Conservation (phyloP, 2,797 vertebrate genomes). For the Melanotaenia parkinsoni region DNA sequence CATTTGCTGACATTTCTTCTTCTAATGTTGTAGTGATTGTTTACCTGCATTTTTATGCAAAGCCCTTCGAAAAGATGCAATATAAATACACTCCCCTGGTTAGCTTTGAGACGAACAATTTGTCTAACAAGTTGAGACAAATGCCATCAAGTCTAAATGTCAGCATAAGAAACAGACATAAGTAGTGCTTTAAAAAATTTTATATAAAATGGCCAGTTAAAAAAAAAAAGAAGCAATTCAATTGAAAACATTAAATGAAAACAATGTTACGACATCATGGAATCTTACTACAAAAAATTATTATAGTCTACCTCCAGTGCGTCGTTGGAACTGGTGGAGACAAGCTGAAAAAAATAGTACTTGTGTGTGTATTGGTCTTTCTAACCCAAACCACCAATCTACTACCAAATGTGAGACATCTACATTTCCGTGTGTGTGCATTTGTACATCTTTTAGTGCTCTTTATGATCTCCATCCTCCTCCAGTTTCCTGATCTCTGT, state of each 20-base stretch:
- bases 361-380: neutral
- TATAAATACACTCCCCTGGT: neutral
- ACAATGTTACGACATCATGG: neutral
- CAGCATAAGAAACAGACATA: neutral
- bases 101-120: neutral
- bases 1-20: neutral
- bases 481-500: conserved; percentile 95
- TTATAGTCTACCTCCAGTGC: neutral
- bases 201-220: conserved; percentile 30
- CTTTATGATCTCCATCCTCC: conserved; percentile 95
- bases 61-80: too few species aligned
- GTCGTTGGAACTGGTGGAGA: neutral
- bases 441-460: conserved; percentile 79
- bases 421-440: neutral
- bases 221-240: conserved; percentile 23
- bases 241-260: conserved; percentile 6
- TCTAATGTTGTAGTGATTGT: neutral
- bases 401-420: neutral
- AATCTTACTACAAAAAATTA: neutral
- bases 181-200: conserved; percentile 6
- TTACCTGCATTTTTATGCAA: neutral
- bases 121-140: neutral
- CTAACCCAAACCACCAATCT: neutral
- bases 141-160: neutral
- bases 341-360: neutral